phyloP scores from a whole-genome alignment of 2,797 vertebrate genomes.

The Clamator glandarius region DNA sequence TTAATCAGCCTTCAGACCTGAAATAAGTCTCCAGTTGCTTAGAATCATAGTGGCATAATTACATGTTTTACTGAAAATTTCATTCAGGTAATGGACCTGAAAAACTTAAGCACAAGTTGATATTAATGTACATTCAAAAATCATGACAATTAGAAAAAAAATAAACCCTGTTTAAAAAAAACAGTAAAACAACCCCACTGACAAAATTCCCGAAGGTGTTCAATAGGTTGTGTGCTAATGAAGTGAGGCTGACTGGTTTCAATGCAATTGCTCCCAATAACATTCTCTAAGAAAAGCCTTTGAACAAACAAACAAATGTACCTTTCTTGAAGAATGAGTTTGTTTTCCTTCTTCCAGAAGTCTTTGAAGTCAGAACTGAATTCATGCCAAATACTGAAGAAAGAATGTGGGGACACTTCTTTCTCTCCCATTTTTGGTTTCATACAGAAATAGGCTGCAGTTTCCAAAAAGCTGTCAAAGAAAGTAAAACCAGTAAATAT shows the following conservation, averaged over 20 bases:
- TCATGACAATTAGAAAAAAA: background rate
- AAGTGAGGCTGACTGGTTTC: slow-evolving; percentile 24
- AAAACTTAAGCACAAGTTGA: background rate
- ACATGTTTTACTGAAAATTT: background rate
- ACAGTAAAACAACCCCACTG: background rate
- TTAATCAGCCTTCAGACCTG: background rate
- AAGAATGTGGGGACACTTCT: slow-evolving; percentile 90
- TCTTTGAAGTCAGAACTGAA: slow-evolving; percentile 98
- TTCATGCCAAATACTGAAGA: slow-evolving; percentile 96
- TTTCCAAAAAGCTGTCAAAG: slow-evolving; percentile 91
- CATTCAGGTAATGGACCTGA: background rate
- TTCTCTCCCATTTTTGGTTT: slow-evolving; percentile 95
- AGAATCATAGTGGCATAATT: background rate
- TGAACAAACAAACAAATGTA: slow-evolving; percentile 73
- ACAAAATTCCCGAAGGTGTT: background rate
- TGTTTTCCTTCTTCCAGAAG: slow-evolving; percentile 97
- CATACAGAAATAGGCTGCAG: slow-evolving; percentile 90
- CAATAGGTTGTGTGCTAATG: background rate
- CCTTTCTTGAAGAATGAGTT: slow-evolving; percentile 93
- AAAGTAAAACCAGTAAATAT: slow-evolving; percentile 34
- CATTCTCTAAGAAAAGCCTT: slow-evolving; percentile 54
- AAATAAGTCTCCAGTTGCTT: background rate
- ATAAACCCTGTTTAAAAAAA: background rate
- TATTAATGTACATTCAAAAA: background rate
- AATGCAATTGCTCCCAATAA: background rate